These are phyloP conservation scores for Abramis brama DNA, from an alignment of 2,113 vertebrate genomes.

Conservation along the genomic window DNA sequence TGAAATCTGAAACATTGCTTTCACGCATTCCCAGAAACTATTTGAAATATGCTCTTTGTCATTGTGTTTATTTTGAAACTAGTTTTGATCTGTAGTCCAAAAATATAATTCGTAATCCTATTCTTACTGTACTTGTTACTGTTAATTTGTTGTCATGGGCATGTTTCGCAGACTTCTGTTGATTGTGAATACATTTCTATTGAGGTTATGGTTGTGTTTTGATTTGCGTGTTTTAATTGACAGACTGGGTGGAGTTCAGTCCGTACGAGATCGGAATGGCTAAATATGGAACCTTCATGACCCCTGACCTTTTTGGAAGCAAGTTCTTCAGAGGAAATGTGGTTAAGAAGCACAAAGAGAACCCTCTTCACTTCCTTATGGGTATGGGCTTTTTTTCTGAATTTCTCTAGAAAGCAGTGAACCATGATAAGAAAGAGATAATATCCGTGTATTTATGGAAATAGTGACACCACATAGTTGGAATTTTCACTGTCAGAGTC, in stretches of 20 bases:
- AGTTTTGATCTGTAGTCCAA: background rate
- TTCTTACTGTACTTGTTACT: background rate
- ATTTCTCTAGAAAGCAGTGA: background rate
- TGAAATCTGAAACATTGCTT: background rate
- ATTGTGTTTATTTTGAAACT: background rate
- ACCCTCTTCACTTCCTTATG: constrained; percentile 98
- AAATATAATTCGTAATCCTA: background rate
- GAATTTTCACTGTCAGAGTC: background rate
- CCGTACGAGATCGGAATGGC: constrained; percentile 98
- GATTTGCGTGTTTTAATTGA: constrained; percentile 46
- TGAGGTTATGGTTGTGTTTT: background rate
- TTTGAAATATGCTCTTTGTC: constrained; percentile 5
- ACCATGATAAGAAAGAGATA: background rate
- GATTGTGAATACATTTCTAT: background rate
- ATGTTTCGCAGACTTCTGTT: background rate
- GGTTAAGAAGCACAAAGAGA: constrained; percentile 91
- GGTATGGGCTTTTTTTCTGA: constrained; percentile 76
- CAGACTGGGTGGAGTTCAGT: constrained; percentile 98
- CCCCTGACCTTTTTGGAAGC: constrained; percentile 93
- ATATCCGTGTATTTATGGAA: background rate
- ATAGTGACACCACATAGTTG: background rate
- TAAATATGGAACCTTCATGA: constrained; percentile 98
- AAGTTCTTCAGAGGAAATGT: constrained; percentile 98
- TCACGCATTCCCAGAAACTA: background rate
- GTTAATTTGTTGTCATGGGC: background rate